Percentiles rank a stretch among this genome's conserved stretches.
These are phyloP conservation scores for Cherax destructor DNA, from an alignment of 1,140 invertebrate genomes.

Conservation along the genomic window DNA sequence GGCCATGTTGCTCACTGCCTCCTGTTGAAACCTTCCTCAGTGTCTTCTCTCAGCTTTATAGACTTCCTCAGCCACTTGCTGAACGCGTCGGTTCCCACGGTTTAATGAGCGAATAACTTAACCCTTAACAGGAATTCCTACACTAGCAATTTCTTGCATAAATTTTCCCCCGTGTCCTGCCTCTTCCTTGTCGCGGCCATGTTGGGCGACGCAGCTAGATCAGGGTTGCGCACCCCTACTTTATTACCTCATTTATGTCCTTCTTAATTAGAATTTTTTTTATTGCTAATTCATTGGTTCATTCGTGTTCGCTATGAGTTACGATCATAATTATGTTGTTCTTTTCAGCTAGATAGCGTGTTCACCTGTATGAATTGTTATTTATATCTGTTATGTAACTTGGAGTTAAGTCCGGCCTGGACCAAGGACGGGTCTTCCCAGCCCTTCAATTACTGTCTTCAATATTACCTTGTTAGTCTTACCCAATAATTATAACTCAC, in stretches of 20 bases:
- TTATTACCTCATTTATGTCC: conserved; percentile 14
- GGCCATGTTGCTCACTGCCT: background rate
- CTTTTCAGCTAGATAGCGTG: too few relatives aligned
- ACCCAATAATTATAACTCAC: too few relatives aligned
- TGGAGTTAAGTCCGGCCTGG: too few relatives aligned
- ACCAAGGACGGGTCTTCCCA: too few relatives aligned
- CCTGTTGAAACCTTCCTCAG: background rate
- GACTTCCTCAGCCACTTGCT: too few relatives aligned
- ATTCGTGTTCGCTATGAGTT: background rate
- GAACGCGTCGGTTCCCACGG: conserved; percentile 4
- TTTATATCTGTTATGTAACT: too few relatives aligned
- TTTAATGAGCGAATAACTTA: background rate
- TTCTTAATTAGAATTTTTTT: conserved; percentile 3
- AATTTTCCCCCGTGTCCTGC: background rate
- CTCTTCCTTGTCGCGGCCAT: conserved; percentile 32
- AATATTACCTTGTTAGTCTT: too few relatives aligned
- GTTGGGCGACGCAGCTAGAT: conserved; percentile 19
- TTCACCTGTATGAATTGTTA: background rate
- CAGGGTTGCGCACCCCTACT: background rate
- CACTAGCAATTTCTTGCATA: conserved; percentile 20
- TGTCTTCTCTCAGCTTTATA: background rate
- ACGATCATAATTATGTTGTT: background rate
- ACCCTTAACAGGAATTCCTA: background rate
- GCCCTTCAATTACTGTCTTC: too few relatives aligned
- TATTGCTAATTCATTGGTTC: background rate